Evolutionary conservation across 2,888 invertebrate species (phyloP).

Genomic region (Lepidonotus clava): DNA sequence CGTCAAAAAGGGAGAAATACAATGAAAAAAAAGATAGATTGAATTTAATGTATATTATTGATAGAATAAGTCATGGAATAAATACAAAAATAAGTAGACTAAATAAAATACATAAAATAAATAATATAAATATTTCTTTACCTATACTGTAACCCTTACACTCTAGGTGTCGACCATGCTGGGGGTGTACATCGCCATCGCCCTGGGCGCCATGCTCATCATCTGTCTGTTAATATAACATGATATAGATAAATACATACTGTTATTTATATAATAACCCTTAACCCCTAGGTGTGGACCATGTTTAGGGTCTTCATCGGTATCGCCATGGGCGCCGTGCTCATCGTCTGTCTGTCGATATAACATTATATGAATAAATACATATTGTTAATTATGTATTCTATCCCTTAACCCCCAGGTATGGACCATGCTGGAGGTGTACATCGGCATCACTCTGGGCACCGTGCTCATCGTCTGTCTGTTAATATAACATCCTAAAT

Average conservation of each 20-base stretch:
- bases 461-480: constrained; percentile 94
- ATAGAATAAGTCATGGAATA: too few species aligned
- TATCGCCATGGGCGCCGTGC: constrained; percentile 84
- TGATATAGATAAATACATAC: background rate
- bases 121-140: too few species aligned
- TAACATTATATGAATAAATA: too few species aligned
- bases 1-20: too few species aligned
- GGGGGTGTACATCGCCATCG: constrained; percentile 13
- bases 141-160: too few species aligned
- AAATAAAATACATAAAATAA: too few species aligned
- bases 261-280: too few species aligned
- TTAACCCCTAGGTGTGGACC: constrained; percentile 62
- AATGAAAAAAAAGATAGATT: too few species aligned
- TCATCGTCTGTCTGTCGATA: constrained; percentile 84
- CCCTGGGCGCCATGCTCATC: background rate
- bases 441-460: constrained; percentile 60
- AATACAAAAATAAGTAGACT: too few species aligned
- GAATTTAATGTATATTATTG: too few species aligned
- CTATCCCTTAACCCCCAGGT: constrained; percentile 53
- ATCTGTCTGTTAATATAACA: background rate
- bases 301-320: constrained; percentile 65
- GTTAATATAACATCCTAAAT: background rate
- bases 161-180: constrained; percentile 18
- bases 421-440: constrained; percentile 66
- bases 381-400: background rate